phyloP scores from a whole-genome alignment of 2,888 invertebrate species.

The Philonicus albiceps region DNA sequence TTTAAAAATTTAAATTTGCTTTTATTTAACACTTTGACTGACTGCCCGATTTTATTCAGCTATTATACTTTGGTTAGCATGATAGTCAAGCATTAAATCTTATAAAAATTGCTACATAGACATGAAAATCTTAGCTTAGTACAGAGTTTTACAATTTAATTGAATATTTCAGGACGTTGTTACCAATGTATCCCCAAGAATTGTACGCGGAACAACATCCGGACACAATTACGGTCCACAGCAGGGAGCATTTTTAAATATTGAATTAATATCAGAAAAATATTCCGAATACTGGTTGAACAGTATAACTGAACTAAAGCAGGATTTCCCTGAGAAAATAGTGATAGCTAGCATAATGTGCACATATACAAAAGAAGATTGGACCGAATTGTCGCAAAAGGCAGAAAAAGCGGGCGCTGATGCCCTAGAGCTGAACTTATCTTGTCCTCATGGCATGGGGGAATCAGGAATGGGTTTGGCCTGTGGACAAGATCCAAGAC shows the following conservation, averaged over 20 bases:
- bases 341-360: conserved; percentile 97
- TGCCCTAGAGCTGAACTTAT: conserved; percentile 93
- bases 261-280: conserved; percentile 98
- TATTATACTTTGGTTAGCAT: too few species aligned
- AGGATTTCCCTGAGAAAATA: conserved; percentile 90
- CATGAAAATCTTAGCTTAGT: too few species aligned
- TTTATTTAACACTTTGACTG: too few species aligned
- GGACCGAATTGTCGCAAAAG: conserved; percentile 80
- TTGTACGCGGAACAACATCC: conserved; percentile 91
- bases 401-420: conserved; percentile 89
- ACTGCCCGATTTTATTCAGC: too few species aligned
- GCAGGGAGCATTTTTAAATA: conserved; percentile 96
- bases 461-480: conserved; percentile 98
- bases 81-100: too few species aligned
- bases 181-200: conserved; percentile 96
- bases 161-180: conserved; percentile 81
- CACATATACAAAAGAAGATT: conserved; percentile 83
- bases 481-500: conserved; percentile 92
- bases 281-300: conserved; percentile 91
- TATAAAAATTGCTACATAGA: too few species aligned
- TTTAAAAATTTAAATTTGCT: too few species aligned
- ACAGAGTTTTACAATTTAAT: too few species aligned
- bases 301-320: conserved; percentile 86
- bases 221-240: conserved; percentile 93
- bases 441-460: conserved; percentile 99